phyloP scores from a whole-genome alignment of 2,888 invertebrate genomes.

The Acleris emargana region DNA sequence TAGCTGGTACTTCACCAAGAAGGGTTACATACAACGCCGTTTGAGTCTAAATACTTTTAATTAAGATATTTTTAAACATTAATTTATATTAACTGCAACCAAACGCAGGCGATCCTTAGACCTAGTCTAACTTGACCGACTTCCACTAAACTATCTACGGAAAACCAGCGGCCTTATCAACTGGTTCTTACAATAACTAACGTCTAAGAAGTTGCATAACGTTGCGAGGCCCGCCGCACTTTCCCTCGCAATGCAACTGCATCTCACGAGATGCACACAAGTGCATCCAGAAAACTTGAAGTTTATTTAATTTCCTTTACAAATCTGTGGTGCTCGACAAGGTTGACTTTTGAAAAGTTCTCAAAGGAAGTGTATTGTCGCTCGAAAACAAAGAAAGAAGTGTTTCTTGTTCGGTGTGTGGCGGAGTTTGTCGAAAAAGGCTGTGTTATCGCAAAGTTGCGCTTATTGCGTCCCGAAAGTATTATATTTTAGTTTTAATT shows the following conservation, averaged over 20 bases:
- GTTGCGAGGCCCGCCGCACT: constrained; percentile 12
- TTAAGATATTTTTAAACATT: too few relatives aligned
- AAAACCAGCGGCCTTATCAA: neutral
- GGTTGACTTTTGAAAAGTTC: constrained; percentile 16
- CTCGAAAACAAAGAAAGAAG: constrained; percentile 18
- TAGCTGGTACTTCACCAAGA: too few relatives aligned
- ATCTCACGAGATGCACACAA: constrained; percentile 23
- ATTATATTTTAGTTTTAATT: neutral
- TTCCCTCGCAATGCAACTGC: constrained; percentile 26
- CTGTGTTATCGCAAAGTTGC: neutral
- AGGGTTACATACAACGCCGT: too few relatives aligned
- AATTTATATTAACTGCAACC: too few relatives aligned
- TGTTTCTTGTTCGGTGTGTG: constrained; percentile 5
- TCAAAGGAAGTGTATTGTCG: constrained; percentile 27
- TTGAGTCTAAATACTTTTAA: too few relatives aligned
- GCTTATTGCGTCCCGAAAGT: neutral
- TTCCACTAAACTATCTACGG: neutral
- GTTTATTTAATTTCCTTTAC: constrained; percentile 23
- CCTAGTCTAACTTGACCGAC: constrained; percentile 20
- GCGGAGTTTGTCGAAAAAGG: constrained; percentile 14
- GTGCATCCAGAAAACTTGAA: constrained; percentile 4
- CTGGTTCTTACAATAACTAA: constrained; percentile 2
- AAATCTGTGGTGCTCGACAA: constrained; percentile 15
- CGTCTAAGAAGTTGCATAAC: constrained; percentile 21
- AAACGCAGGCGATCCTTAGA: too few relatives aligned